Evolutionary conservation across 2,113 vertebrate species (phyloP).

Genomic region (human (Homo sapiens)): GRCh38 chr11:129813501-129814000

Average conservation of each 20-base stretch:
- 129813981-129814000: neutral
- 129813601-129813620: neutral
- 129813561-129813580: neutral
- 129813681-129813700: neutral
- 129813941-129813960: neutral
- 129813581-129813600: neutral
- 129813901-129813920: neutral
- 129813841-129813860: neutral
- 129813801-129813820: neutral
- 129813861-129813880: neutral
- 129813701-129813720: neutral
- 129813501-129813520: neutral
- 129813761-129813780: neutral
- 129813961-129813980: neutral
- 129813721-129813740: neutral
- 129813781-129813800: neutral
- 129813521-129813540: neutral
- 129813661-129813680: neutral
- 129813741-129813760: rapidly evolving
- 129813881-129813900: neutral
- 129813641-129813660: neutral
- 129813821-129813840: neutral
- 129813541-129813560: neutral
- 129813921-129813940: neutral
- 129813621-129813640: neutral